These are phyloP conservation scores for Pardosa pseudoannulata DNA, from an alignment of 2,888 invertebrate species.

Conservation along the genomic window DNA sequence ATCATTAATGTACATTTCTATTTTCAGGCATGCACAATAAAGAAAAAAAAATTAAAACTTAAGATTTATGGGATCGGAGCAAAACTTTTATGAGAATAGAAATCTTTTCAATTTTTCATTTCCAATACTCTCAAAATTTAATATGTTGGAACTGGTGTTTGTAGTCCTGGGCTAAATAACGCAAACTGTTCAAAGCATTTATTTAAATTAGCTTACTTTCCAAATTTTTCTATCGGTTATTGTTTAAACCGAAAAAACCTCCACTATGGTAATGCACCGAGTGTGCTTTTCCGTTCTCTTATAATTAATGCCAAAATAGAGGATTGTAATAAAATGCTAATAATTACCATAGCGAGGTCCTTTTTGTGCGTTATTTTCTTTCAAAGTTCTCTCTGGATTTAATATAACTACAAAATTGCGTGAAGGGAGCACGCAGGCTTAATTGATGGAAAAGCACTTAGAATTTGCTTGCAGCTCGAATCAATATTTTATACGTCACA, in stretches of 20 bases:
- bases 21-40: too few species aligned
- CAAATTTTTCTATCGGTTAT: background rate
- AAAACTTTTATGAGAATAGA: background rate
- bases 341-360: slow-evolving; percentile 8
- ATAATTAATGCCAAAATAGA: slow-evolving; percentile 12
- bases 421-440: slow-evolving; percentile 2
- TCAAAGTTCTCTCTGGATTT: slow-evolving; percentile 1
- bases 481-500: slow-evolving; percentile 24
- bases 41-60: too few species aligned
- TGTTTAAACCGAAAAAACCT: background rate
- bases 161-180: background rate
- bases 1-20: too few species aligned
- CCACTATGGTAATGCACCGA: background rate
- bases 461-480: slow-evolving; percentile 1
- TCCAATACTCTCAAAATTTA: background rate
- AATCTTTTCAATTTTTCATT: too few species aligned
- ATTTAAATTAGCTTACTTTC: slow-evolving; percentile 1
- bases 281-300: background rate
- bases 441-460: slow-evolving; percentile 21
- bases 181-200: background rate
- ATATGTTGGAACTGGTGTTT: background rate
- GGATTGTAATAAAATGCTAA: slow-evolving; percentile 17
- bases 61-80: background rate
- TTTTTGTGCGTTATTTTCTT: slow-evolving; percentile 7
- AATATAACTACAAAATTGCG: slow-evolving; percentile 15